phyloP scores from a whole-genome alignment of 2,113 vertebrate species.

The Pomatorhinus ruficollis region DNA sequence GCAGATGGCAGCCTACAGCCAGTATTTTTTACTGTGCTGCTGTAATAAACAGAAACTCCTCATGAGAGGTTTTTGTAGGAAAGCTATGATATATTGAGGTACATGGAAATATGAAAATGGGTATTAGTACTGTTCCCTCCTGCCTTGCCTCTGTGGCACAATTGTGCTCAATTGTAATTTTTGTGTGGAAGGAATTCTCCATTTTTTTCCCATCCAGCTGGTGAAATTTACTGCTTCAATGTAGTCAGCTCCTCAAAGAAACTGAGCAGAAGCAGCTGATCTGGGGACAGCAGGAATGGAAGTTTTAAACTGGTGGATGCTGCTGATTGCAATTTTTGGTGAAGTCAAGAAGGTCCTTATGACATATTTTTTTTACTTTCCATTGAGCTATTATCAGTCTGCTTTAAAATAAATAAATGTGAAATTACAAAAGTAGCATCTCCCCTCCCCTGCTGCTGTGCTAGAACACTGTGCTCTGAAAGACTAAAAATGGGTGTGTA shows the following conservation, averaged over 20 bases:
- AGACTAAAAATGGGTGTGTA: not conserved
- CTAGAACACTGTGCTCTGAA: not conserved
- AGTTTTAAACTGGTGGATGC: not conserved
- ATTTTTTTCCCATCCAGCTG: not conserved
- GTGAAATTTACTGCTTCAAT: not conserved
- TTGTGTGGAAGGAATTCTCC: not conserved
- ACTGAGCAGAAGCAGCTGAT: not conserved
- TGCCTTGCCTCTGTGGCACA: not conserved
- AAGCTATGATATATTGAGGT: not conserved
- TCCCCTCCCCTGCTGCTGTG: not conserved
- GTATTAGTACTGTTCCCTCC: not conserved
- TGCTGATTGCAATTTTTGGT: not conserved
- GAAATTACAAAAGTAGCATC: not conserved
- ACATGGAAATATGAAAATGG: not conserved
- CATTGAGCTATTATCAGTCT: not conserved
- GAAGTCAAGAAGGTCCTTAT: not conserved
- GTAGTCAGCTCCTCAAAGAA: not conserved
- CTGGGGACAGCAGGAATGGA: not conserved
- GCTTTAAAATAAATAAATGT: not conserved
- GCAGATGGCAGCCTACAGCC: constrained; percentile 62
- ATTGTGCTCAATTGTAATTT: not conserved
- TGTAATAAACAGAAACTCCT: not conserved
- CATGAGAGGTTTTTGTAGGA: not conserved
- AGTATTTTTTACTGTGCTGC: not conserved
- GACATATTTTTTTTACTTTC: not conserved